phyloP scores from a whole-genome alignment of 2,888 invertebrate genomes.

The Scaptodrosophila latifasciaeformis region DNA sequence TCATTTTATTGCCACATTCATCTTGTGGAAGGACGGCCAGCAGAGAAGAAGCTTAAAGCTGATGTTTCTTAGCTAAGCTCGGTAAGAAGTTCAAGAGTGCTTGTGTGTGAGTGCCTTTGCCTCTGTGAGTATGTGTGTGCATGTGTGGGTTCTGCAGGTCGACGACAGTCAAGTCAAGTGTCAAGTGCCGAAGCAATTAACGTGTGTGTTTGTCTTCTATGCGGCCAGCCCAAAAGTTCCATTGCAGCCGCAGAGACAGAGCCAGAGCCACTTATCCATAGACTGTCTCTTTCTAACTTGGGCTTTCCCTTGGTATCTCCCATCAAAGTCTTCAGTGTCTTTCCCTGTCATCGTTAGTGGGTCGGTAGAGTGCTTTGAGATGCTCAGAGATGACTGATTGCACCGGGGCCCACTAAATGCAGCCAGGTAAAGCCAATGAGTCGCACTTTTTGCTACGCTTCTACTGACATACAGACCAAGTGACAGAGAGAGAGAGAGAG shows the following conservation, averaged over 20 bases:
- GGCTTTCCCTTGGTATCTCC: too few species aligned
- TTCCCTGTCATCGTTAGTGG: constrained; percentile 27
- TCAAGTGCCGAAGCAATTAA: constrained; percentile 56
- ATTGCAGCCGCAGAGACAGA: constrained; percentile 13
- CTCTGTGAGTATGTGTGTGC: too few species aligned
- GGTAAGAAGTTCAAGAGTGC: too few species aligned
- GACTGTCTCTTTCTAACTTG: too few species aligned
- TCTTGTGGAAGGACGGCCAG: too few species aligned
- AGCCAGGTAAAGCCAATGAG: background rate
- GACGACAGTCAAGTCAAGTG: constrained; percentile 40
- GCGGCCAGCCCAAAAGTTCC: constrained; percentile 3
- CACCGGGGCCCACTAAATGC: background rate
- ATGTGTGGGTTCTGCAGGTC: constrained; percentile 14
- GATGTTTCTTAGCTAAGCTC: too few species aligned
- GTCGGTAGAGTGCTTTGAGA: constrained; percentile 26
- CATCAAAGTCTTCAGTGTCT: background rate
- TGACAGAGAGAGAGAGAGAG: background rate
- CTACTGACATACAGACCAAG: too few species aligned
- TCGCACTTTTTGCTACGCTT: too few species aligned
- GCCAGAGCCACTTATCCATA: too few species aligned
- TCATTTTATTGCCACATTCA: too few species aligned
- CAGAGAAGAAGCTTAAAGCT: too few species aligned
- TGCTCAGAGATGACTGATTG: constrained; percentile 2
- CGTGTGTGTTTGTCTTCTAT: constrained; percentile 20
- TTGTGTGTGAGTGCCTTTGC: too few species aligned